phyloP scores from a whole-genome alignment of 1,140 invertebrate species.

The Holotrichia oblita region DNA sequence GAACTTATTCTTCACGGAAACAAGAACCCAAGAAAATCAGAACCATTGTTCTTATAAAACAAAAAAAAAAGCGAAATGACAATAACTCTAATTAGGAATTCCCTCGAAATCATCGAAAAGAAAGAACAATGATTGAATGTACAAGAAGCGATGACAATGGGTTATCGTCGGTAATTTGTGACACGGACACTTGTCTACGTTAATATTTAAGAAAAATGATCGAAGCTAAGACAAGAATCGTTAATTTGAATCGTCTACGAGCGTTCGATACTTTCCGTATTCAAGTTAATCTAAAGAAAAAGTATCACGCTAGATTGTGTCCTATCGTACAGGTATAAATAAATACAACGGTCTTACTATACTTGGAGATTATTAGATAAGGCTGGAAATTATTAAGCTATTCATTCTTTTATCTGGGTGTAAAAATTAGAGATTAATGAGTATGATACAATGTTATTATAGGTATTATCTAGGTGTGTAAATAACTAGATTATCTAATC shows the following conservation, averaged over 20 bases:
- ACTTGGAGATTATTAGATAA: slow-evolving; percentile 4
- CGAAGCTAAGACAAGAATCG: not conserved
- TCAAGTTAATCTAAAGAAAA: too few species aligned
- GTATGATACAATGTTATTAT: slow-evolving; percentile 12
- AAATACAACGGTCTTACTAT: not conserved
- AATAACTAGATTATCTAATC: slow-evolving; percentile 18
- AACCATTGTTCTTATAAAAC: slow-evolving; percentile 17
- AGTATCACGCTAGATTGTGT: too few species aligned
- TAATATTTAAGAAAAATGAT: not conserved
- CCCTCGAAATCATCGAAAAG: slow-evolving; percentile 1
- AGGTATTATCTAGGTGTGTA: slow-evolving; percentile 3
- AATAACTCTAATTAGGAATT: slow-evolving; percentile 33
- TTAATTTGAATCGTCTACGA: not conserved
- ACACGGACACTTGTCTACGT: not conserved
- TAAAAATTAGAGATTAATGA: slow-evolving; percentile 31
- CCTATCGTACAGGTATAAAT: not conserved
- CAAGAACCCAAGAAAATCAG: not conserved
- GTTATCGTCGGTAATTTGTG: not conserved
- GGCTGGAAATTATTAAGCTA: not conserved
- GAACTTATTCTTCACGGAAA: slow-evolving; percentile 3
- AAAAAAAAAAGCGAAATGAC: slow-evolving; percentile 14
- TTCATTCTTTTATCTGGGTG: slow-evolving; percentile 23
- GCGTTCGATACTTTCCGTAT: too few species aligned
- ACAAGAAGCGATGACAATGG: slow-evolving; percentile 24
- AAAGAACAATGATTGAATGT: slow-evolving; percentile 32